phyloP scores from a whole-genome alignment of 2,797 vertebrate species.

The Pampus argenteus region DNA sequence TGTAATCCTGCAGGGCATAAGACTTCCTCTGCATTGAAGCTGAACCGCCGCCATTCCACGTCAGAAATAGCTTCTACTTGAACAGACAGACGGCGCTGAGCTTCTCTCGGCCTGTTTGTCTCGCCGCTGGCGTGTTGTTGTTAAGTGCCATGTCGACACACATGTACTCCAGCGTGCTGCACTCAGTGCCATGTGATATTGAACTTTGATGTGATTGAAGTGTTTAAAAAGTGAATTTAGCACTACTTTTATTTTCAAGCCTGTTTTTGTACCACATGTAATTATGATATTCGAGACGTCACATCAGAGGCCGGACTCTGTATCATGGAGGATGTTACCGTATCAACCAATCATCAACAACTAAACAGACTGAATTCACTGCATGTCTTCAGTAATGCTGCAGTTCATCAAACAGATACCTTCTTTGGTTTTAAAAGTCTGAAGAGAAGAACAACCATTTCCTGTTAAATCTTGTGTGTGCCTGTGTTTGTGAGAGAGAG shows the following conservation, averaged over 20 bases:
- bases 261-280: conserved; percentile 55
- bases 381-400: conserved; percentile 58
- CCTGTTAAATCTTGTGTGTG: too few species aligned
- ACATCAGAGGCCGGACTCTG: background rate
- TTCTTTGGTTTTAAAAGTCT: conserved; percentile 13
- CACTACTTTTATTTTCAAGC: conserved; percentile 57
- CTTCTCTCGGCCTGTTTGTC: conserved; percentile 52
- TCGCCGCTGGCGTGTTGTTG: conserved; percentile 21
- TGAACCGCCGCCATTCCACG: conserved; percentile 74
- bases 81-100: conserved; percentile 55
- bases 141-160: conserved; percentile 70
- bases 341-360: conserved; percentile 12
- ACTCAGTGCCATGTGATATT: conserved; percentile 74
- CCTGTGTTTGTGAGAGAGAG: too few species aligned
- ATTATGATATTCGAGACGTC: conserved; percentile 22
- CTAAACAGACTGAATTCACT: conserved; percentile 42
- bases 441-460: conserved; percentile 41
- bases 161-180: conserved; percentile 62
- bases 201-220: conserved; percentile 64
- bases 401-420: conserved; percentile 22
- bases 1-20: conserved; percentile 29
- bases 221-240: conserved; percentile 59
- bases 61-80: conserved; percentile 77
- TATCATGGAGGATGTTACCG: conserved; percentile 11
- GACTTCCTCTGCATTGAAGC: conserved; percentile 72